Evolutionary conservation across 2,113 vertebrate species (phyloP), one percentile per base, ranked within the genome.

Genomic region (Colinus virginianus): DNA sequence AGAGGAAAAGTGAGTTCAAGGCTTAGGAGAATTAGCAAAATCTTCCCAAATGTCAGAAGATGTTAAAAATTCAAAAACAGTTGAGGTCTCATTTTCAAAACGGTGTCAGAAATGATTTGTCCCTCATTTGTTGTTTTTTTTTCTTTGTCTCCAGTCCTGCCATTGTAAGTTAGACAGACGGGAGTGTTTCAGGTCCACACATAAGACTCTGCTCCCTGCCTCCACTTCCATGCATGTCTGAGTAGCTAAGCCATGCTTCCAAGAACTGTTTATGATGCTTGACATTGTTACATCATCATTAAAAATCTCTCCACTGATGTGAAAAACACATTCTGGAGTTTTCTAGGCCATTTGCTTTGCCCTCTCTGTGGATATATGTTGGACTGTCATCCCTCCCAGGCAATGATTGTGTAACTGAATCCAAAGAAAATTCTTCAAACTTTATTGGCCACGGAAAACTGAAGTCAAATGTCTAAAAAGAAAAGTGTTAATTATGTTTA

Each of bases 351-450:
- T 95, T 96, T 91, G 93, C 58, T 96, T 90, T 88, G 84, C 72
- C 90, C 1, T 13, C 78, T 84, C 56, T 38, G 48, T 90, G 91
- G 90, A 81, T 88, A 93, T 78, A 38, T 1, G 14, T 69, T 16
- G 38, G 69, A 90, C 49, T 94, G 87, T 93, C 95, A 76, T 91
- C 95, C 93, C 87, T 95, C 87, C 68, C 94, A 95, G 82, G 91
- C 93, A 71, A 76, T 6, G 82, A 61, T 66, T 59, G 1, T 90
- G 96, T 94, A 94, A 96, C 87, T 88, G 85, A 87, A 96, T 92
- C 93, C 96, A 95, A 96, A 94, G 91, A 93, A 96, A 96, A 96
- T 96, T 94, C 91, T 94, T 96, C 91, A 78, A 84, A 83, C 78
- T 96, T 96, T 95, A 96, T 95, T 92, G 89, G 95, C 68, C 90